Conservation (phyloP, 2,888 invertebrate genomes). For the Cerastis leucographa region DNA sequence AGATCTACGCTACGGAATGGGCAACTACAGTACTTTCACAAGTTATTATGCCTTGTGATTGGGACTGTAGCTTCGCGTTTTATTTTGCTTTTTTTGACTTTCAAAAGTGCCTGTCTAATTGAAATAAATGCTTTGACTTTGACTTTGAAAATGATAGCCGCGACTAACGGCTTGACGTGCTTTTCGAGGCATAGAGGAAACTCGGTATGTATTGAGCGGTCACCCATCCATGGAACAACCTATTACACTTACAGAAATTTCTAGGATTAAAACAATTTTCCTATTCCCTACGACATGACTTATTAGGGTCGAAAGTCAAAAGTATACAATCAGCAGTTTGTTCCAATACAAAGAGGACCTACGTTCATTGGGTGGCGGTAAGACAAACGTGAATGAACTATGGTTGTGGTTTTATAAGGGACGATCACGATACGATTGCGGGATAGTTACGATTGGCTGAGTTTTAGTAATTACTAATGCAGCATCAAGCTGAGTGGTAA, state of each 20-base stretch:
- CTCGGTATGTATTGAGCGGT: neutral
- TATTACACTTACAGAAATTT: neutral
- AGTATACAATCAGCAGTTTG: constrained; percentile 56
- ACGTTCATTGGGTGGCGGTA: constrained; percentile 58
- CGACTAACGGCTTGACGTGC: too few relatives aligned
- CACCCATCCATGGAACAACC: neutral
- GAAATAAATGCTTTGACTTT: too few relatives aligned
- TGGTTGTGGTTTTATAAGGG: constrained; percentile 61
- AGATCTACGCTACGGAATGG: too few relatives aligned
- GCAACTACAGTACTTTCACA: too few relatives aligned
- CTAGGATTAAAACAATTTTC: neutral
- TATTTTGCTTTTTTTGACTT: too few relatives aligned
- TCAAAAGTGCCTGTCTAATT: too few relatives aligned
- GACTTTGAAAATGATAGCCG: too few relatives aligned
- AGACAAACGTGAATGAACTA: constrained; percentile 77
- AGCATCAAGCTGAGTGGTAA: too few relatives aligned
- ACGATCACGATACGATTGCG: constrained; percentile 50
- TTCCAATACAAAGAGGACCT: constrained; percentile 58
- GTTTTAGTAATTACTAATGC: too few relatives aligned
- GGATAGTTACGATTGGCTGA: neutral
- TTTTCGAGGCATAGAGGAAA: too few relatives aligned
- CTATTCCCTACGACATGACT: constrained; percentile 48
- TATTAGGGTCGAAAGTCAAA: constrained; percentile 52
- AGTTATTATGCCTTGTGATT: too few relatives aligned
- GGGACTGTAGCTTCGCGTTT: too few relatives aligned